Conservation (phyloP, 2,888 invertebrate genomes). For the Amphimallon solstitiale region DNA sequence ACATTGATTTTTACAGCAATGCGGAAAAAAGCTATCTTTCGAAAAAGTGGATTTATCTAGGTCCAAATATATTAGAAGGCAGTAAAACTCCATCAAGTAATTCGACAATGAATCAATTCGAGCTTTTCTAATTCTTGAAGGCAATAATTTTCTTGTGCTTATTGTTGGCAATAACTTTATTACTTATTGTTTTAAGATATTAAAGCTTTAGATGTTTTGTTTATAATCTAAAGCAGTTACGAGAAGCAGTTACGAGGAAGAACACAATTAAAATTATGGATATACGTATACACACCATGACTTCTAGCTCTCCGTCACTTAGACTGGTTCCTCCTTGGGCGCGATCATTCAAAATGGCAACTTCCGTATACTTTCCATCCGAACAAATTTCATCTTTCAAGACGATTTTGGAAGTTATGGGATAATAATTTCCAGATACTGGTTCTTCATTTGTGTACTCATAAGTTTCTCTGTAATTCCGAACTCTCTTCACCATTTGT, state of each 20-base stretch:
- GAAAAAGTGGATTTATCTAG: no score
- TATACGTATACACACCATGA: conserved; percentile 70
- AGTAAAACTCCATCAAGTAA: no score
- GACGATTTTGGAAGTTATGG: conserved; percentile 84
- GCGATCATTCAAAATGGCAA: conserved; percentile 75
- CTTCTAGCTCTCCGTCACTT: conserved; percentile 75
- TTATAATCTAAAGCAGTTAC: no score
- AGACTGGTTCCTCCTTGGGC: conserved; percentile 82
- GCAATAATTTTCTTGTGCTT: no score
- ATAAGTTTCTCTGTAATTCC: conserved; percentile 78
- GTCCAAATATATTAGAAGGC: no score
- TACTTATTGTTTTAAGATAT: no score
- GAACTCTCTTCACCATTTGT: conserved; percentile 78
- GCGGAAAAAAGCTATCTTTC: no score
- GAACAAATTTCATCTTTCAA: conserved; percentile 64
- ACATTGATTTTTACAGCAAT: no score
- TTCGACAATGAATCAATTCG: no score
- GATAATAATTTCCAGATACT: conserved; percentile 89
- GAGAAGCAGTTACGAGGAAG: neutral
- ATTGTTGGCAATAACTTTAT: no score
- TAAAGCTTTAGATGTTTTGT: no score
- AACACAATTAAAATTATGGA: neutral
- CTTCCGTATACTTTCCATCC: conserved; percentile 51
- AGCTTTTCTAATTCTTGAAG: no score
- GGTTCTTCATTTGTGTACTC: conserved; percentile 73